These are phyloP conservation scores for Zenarchopterus dispar DNA, from an alignment of 2,797 vertebrate genomes.

Conservation along the genomic window DNA sequence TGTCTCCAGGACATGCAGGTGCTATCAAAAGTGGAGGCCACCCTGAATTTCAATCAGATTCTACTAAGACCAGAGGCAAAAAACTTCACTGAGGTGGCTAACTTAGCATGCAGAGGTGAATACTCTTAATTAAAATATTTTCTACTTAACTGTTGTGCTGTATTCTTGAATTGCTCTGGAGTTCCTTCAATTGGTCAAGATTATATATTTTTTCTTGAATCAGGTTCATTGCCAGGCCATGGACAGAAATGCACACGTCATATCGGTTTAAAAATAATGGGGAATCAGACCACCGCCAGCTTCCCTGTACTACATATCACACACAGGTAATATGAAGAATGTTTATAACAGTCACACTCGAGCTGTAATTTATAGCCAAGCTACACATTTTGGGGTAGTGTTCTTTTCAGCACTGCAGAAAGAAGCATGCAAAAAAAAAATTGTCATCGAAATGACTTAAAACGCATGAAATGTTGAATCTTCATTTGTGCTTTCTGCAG, in stretches of 20 bases:
- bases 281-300: conserved; percentile 76
- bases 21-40: conserved; percentile 84
- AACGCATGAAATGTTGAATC: too few species aligned
- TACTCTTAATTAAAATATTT: not conserved
- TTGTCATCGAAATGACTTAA: too few species aligned
- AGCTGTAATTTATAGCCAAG: not conserved
- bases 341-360: not conserved
- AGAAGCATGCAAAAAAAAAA: too few species aligned
- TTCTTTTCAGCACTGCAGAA: too few species aligned
- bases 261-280: conserved; percentile 72
- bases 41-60: conserved; percentile 86
- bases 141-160: not conserved
- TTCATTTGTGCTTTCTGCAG: conserved; percentile 24
- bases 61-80: conserved; percentile 86
- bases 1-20: conserved; percentile 87
- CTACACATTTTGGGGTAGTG: too few species aligned
- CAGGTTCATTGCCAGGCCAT: conserved; percentile 81
- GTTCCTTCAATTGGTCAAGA: not conserved
- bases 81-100: conserved; percentile 93
- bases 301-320: conserved; percentile 84
- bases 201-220: not conserved
- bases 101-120: conserved; percentile 90
- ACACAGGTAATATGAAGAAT: conserved; percentile 80
- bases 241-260: conserved; percentile 76
- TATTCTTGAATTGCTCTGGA: not conserved